phyloP scores from a whole-genome alignment of 2,888 invertebrate species.

The Megalurothrips usitatus region DNA sequence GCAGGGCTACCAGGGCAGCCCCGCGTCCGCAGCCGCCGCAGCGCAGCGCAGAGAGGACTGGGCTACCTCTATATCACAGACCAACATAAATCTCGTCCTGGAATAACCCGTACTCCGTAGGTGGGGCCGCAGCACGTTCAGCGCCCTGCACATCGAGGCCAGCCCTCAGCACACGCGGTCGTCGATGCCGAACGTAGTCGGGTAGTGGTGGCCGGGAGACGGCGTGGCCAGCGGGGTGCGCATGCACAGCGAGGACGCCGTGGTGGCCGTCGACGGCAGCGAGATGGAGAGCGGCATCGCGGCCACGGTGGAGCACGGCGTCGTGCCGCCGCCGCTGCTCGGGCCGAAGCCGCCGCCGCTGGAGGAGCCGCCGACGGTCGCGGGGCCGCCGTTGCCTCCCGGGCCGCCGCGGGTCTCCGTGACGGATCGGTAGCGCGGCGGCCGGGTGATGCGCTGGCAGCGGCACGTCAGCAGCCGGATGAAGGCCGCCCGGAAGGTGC shows the following conservation, averaged over 20 bases:
- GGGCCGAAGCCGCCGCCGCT: conserved; percentile 30
- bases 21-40: neutral
- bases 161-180: neutral
- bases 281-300: conserved; percentile 19
- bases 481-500: conserved; percentile 81
- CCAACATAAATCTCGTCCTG: neutral
- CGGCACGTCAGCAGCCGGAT: conserved; percentile 68
- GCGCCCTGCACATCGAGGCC: neutral
- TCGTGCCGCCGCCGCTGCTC: conserved; percentile 30
- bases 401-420: conserved; percentile 54
- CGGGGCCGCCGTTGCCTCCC: neutral
- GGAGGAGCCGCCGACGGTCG: conserved; percentile 28
- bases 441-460: conserved; percentile 55
- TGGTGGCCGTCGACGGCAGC: neutral
- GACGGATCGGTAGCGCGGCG: conserved; percentile 44
- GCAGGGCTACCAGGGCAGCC: neutral
- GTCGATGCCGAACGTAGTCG: neutral
- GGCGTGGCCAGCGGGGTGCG: neutral
- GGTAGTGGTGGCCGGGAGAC: conserved; percentile 1
- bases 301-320: conserved; percentile 11
- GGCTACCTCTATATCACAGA: neutral
- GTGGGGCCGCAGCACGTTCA: no score
- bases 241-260: neutral
- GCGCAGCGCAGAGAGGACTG: neutral
- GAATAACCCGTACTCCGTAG: no score